Base-by-base conservation (phyloP, 1,140 invertebrate genomes). In the Orchesella cincta region DNA sequence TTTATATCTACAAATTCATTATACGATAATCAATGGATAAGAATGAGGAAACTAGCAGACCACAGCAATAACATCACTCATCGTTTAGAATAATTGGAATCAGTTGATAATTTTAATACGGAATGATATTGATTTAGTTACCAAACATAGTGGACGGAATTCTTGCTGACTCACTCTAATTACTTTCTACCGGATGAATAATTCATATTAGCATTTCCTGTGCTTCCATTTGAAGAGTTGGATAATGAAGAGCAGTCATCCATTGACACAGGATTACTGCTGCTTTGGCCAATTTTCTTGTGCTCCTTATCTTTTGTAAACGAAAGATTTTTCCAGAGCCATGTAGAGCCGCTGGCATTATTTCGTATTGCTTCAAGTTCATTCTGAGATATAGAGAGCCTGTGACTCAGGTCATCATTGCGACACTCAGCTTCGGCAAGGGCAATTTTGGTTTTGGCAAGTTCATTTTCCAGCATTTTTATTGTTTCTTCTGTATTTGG, bases 371-470 rank as follows among this genome's bases (percentile, higher is more conserved):
- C 88, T 84, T 94, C 92, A 67, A 95, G 86, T 85, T 97, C 95
- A 35, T 91, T 89, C 34, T 94, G 86, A 0, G 94, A 92, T 0
- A 93, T 89, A 83, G 91, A 92, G 62, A 98, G 86, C 84, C 96
- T 93, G 87, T 98, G 96, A n/a, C 92, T 95, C 46, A 98, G 86
- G 86, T 97, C 95, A 91, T 98, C 95, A 88, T 97, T 98, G 83
- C 92, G 91, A 87, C 97, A 99, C 86, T 98, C 94, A 0, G 96
- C 93, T 87, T 99, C 96, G 1, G 99, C 98, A 74, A 98, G 91
- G 0, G 95, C 96, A 79, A 99, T 87, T 85, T 99, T 99, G 0
- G 97, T 96, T 84, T 97, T 93, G 1, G 97, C 97, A 75, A 99
- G 86, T 84, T 99, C 97, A 70, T 98, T 87, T 85, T 99, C 97